Evolutionary conservation across 2,113 vertebrate genomes (phyloP), one percentile per base, ranked within the genome.

Genomic region (Peromyscus leucopus): DNA sequence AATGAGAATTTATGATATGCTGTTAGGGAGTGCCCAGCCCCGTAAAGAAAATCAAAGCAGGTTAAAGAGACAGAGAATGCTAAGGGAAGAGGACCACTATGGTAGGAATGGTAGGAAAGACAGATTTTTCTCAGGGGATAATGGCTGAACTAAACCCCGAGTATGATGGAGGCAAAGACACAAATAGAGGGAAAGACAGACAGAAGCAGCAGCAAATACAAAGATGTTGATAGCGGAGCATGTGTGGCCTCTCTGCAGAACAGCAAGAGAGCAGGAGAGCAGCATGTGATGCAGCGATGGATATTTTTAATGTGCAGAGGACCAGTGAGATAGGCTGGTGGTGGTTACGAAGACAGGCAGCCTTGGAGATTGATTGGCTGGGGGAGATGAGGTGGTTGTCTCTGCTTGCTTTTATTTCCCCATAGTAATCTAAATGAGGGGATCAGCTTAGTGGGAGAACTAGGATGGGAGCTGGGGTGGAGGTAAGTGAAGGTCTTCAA

Each of bases 271-370:
- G 2, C 0, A 0, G 3, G 31, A 55, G 22, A 65, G 22, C 1
- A 10, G 3, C 13, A n/a, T 10, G 13, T 33, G 22, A 67, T 3
- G 6, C 36, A 11, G 46, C 0, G 11, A 84, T 63, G 26, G n/a
- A n/a, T n/a, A n/a, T n/a, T n/a, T n/a, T n/a, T n/a, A n/a, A n/a
- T n/a, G 4, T 71, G 22, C 36, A 83, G n/a, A 78, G 19, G 0
- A 59, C 17, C 5, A 19, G 28, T 59, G 82, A 86, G 8, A 28
- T 16, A 85, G 21, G 0, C 5, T 6, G 10, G 0, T 0, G 0
- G 8, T 28, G 9, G 33, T 67, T 11, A 4, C 0, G 1, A 12
- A 84, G 4, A 48, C 5, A n/a, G 15, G 31, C 1, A 42, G 51
- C 31, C 67, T 61, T 63, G 46, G 28, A 21, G 48, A 61, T 57